Conservation (phyloP, 1,140 invertebrate species). For the Trigoniulus corallinus region DNA sequence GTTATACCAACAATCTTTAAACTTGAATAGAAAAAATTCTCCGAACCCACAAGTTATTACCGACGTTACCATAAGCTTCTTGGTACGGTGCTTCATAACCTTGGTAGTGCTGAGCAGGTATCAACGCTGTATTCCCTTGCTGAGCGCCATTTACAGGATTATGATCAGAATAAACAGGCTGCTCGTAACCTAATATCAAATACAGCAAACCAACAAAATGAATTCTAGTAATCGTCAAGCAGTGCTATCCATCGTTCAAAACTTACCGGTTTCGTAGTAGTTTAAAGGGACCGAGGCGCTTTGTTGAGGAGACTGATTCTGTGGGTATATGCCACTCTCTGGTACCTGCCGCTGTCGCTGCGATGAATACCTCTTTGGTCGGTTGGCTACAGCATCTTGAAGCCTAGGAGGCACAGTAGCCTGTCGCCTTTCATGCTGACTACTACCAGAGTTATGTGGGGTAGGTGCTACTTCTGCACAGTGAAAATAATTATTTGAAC, state of each 20-base stretch:
- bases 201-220: no score
- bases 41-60: no score
- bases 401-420: slow-evolving; percentile 16
- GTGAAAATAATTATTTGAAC: no score
- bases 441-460: no score
- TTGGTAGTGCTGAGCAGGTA: neutral
- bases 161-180: slow-evolving; percentile 1
- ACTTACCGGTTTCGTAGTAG: slow-evolving; percentile 9
- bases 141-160: neutral
- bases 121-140: neutral
- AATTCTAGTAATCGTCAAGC: neutral
- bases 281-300: slow-evolving; percentile 2
- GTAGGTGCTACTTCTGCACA: neutral
- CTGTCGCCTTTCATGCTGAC: slow-evolving; percentile 10
- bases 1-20: no score
- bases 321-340: slow-evolving; percentile 10
- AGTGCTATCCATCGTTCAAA: neutral
- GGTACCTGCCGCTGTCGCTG: slow-evolving; percentile 41
- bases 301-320: slow-evolving; percentile 10
- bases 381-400: slow-evolving; percentile 26
- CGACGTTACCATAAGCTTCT: slow-evolving; percentile 8
- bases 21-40: no score
- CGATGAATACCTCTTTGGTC: slow-evolving; percentile 58
- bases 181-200: neutral
- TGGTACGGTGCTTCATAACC: neutral